These are phyloP conservation scores for Diadophis punctatus DNA, from an alignment of 2,113 vertebrate species.

Conservation along the genomic window DNA sequence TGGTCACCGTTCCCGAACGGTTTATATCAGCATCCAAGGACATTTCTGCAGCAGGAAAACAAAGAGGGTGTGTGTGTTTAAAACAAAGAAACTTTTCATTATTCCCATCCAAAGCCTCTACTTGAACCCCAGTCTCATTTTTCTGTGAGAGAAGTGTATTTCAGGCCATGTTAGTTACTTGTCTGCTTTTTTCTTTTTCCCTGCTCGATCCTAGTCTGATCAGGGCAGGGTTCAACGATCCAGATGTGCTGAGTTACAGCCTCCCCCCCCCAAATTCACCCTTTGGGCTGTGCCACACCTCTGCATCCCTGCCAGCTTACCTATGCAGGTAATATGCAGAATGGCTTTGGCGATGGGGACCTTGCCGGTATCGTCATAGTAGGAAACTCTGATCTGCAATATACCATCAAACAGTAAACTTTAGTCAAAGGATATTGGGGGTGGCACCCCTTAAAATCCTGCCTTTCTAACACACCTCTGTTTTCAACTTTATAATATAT, in stretches of 20 bases:
- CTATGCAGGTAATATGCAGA: conserved; percentile 83
- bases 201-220: not conserved
- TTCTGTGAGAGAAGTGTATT: not conserved
- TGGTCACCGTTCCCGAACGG: conserved; percentile 71
- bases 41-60: conserved; percentile 68
- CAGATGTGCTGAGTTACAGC: not conserved
- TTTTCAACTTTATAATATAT: not conserved
- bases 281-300: not conserved
- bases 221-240: not conserved
- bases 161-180: not conserved
- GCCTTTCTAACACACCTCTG: not conserved
- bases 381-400: conserved; percentile 76
- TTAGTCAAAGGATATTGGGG: not conserved
- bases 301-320: conserved; percentile 65
- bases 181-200: not conserved
- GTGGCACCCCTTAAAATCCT: too few species aligned
- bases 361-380: conserved; percentile 59
- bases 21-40: conserved; percentile 80
- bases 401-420: not conserved
- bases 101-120: not conserved
- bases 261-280: not conserved
- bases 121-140: not conserved
- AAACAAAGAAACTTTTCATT: not conserved
- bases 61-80: not conserved
- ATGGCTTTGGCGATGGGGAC: conserved; percentile 67